Evolutionary conservation across 2,888 invertebrate genomes (phyloP).

Genomic region (Acanthosepion lycidas): DNA sequence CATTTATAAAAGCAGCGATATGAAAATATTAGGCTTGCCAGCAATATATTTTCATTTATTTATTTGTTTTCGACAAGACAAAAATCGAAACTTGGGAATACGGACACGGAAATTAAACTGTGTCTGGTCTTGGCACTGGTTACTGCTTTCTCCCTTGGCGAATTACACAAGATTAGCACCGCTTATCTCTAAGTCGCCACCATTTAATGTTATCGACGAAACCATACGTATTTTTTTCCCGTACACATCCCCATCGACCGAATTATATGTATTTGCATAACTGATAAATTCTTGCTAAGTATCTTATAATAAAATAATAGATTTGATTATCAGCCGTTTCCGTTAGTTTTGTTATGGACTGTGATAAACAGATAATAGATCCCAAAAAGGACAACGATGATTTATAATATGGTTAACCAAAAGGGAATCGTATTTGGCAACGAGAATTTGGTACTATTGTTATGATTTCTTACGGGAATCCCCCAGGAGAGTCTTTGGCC

Average conservation of each 20-base stretch:
- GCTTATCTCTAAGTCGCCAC: background rate
- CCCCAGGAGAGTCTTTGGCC: background rate
- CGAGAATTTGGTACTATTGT: background rate
- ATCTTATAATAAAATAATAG: slow-evolving; percentile 8
- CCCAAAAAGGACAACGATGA: background rate
- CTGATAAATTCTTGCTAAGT: slow-evolving; percentile 23
- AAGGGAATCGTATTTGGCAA: background rate
- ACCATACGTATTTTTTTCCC: background rate
- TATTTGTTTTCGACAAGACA: background rate
- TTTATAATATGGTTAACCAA: slow-evolving; percentile 1
- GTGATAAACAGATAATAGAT: background rate
- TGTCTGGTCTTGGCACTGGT: slow-evolving; percentile 21
- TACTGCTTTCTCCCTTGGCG: background rate
- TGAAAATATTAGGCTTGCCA: background rate
- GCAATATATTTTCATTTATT: background rate
- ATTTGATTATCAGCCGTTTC: background rate
- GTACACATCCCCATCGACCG: background rate
- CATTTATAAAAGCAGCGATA: background rate
- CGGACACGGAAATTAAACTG: background rate
- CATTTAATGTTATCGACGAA: slow-evolving; percentile 5
- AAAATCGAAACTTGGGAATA: slow-evolving; percentile 33
- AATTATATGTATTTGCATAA: background rate
- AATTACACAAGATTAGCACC: background rate
- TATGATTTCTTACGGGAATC: slow-evolving; percentile 11
- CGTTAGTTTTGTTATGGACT: background rate